Evolutionary conservation across 2,113 vertebrate species (phyloP).

Genomic region (Castor canadensis): DNA sequence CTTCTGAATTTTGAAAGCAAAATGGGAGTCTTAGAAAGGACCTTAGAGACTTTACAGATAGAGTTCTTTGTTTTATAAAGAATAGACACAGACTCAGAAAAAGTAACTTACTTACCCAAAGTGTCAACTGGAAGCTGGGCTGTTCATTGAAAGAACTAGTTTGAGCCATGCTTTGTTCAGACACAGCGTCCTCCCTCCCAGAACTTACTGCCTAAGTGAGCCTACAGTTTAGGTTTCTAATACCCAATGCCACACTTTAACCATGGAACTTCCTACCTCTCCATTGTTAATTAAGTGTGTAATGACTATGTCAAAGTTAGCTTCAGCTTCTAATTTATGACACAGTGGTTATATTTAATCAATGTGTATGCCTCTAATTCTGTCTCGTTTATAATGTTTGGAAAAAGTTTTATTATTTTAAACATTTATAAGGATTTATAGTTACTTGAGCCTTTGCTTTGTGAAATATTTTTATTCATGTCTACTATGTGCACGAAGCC

Average conservation of each 20-base stretch:
- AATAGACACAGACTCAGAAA: neutral
- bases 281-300: conserved; percentile 67
- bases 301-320: conserved; percentile 62
- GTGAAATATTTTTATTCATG: conserved; percentile 57
- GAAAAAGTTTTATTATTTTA: conserved; percentile 64
- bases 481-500: conserved; percentile 55
- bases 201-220: neutral
- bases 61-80: neutral
- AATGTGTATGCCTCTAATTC: conserved; percentile 3
- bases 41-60: neutral
- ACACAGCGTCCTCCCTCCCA: neutral
- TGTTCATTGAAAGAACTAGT: neutral
- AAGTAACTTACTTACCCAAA: neutral
- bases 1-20: neutral
- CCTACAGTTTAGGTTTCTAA: neutral
- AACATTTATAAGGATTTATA: conserved; percentile 64
- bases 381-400: conserved; percentile 61
- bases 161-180: neutral
- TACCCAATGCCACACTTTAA: neutral
- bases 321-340: conserved; percentile 62
- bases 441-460: conserved; percentile 61
- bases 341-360: conserved; percentile 48
- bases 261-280: neutral
- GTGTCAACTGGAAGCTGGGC: neutral
- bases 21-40: neutral